Base-by-base conservation (phyloP, 2,888 invertebrate species). In the Amphimallon solstitiale region DNA sequence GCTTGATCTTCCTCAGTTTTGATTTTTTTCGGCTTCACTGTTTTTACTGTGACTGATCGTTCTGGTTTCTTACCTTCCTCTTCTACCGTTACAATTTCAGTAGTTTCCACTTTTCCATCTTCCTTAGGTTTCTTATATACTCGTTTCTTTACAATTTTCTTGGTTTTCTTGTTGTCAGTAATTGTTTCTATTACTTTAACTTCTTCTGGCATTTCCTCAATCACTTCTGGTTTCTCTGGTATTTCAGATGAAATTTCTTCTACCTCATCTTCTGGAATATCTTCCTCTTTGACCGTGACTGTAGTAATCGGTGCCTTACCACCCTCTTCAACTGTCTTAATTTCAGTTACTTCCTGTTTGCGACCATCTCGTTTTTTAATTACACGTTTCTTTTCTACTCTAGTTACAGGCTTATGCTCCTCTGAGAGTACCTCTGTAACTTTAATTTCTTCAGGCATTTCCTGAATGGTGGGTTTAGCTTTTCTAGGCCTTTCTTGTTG, bases 301-400 rank as follows among this genome's bases (percentile, higher is more conserved):
- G 15, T 76, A 72, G 66, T 67, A 63, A 61, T 69, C 67, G 2
- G 68, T 37, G 23, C 73, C 59, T 74, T 65, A 21, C 75, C 72
- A 15, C 68, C 70, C 77, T 80, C 2, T 78, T 79, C 69, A 43
- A 83, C 73, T 0, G 84, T 85, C 70, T 82, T 81, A 70, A 86
- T 84, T 76, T 82, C 82, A 34, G 74, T 73, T 15, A 73, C 67
- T 69, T 49, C 51, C 75, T 81, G 75, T 49, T 74, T 76, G 1
- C 75, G 76, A 35, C 75, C 76, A 2, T 72, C 74, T 45, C 74
- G 72, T 71, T 78, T 81, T 52, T 78, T 81, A 6, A 78, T 78
- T 0, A 78, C 76, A 37, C 76, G 75, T 63, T 80, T 82, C 68
- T 76, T 82, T 10, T 74, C 70, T 0, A 79, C 72, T 1, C 79